phyloP scores from a whole-genome alignment of 2,113 vertebrate species.

The Mesitornis unicolor region DNA sequence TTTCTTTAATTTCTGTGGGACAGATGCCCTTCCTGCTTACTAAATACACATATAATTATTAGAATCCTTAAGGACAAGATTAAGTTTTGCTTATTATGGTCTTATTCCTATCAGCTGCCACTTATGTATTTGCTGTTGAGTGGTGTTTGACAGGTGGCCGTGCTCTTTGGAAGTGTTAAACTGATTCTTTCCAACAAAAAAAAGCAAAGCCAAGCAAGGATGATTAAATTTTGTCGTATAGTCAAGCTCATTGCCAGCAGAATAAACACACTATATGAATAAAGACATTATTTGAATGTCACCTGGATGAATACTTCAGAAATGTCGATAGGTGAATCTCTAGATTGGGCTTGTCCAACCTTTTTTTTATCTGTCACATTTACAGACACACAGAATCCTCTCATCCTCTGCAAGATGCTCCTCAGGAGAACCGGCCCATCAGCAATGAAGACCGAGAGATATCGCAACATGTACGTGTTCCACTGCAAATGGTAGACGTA shows the following conservation, averaged over 20 bases:
- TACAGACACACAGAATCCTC: conserved; percentile 40
- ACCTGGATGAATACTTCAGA: background rate
- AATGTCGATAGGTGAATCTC: background rate
- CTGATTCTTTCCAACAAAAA: background rate
- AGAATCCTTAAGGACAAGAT: background rate
- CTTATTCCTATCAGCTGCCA: background rate
- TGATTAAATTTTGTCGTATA: background rate
- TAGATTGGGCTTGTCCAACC: background rate
- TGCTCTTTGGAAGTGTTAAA: background rate
- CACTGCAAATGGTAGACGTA: rapidly evolving
- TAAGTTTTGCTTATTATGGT: background rate
- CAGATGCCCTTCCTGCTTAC: background rate
- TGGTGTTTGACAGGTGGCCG: background rate
- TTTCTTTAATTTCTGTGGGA: background rate
- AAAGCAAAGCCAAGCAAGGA: background rate
- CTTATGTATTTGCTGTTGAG: background rate
- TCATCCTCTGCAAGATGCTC: conserved; percentile 56
- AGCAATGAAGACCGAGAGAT: conserved; percentile 53
- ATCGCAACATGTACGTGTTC: conserved; percentile 41
- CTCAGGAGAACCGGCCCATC: conserved; percentile 55
- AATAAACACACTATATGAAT: background rate
- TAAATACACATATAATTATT: background rate
- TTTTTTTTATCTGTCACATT: background rate
- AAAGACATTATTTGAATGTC: background rate
- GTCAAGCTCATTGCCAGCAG: background rate